Conservation (phyloP, 2,797 vertebrate species). For the Percopsis omiscomaycus region DNA sequence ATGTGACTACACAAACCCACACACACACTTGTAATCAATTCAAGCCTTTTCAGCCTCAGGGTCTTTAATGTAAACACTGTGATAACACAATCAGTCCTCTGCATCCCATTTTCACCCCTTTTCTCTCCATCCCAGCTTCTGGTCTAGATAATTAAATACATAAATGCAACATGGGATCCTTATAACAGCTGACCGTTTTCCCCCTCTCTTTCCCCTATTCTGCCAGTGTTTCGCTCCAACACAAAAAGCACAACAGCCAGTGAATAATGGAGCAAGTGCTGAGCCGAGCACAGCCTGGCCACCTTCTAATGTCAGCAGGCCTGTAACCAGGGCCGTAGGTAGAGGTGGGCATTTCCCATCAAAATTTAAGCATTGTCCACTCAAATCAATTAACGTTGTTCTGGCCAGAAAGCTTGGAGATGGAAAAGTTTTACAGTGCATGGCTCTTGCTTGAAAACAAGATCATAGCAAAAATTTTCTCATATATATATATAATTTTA, state of each 20-base stretch:
- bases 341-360: background rate
- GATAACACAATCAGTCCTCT: constrained; percentile 55
- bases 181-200: constrained; percentile 51
- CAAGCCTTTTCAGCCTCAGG: constrained; percentile 37
- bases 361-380: no score
- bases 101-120: constrained; percentile 30
- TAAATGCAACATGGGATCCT: constrained; percentile 67
- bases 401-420: no score
- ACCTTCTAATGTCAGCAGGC: constrained; percentile 69
- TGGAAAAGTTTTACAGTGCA: no score
- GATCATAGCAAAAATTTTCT: no score
- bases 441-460: no score
- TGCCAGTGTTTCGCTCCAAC: constrained; percentile 24
- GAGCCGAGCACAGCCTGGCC: constrained; percentile 26
- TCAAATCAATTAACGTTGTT: no score
- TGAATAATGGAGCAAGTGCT: constrained; percentile 66
- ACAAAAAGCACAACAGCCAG: constrained; percentile 54
- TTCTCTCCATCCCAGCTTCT: constrained; percentile 22
- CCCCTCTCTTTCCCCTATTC: constrained; percentile 44
- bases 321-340: constrained; percentile 31
- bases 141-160: constrained; percentile 68
- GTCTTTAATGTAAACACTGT: constrained; percentile 60
- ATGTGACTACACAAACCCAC: background rate
- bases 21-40: constrained; percentile 35
- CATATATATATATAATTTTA: no score